phyloP scores from a whole-genome alignment of 2,113 vertebrate genomes.

The Thamnophis sirtalis region DNA sequence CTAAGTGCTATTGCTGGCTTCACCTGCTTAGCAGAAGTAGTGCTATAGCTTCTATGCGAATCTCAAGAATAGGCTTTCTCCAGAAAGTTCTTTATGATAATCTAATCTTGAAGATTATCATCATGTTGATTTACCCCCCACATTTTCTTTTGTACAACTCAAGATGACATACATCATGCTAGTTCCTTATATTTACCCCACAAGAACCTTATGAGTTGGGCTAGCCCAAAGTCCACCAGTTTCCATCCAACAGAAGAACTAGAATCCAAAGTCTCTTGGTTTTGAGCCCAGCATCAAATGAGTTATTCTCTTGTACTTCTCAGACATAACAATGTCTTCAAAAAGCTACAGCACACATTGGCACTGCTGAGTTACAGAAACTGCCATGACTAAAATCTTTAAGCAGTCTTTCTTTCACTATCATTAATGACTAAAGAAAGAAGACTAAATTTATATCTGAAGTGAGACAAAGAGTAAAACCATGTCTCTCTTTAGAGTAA shows the following conservation, averaged over 20 bases:
- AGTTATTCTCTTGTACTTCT: background rate
- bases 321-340: background rate
- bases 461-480: background rate
- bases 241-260: background rate
- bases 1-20: background rate
- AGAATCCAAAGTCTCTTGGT: background rate
- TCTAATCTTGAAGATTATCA: background rate
- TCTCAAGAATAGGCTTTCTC: background rate
- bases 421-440: background rate
- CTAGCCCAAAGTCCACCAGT: background rate
- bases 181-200: background rate
- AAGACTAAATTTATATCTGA: background rate
- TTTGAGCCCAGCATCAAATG: background rate
- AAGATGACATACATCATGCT: background rate
- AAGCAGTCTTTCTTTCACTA: background rate
- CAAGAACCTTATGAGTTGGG: background rate
- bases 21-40: background rate
- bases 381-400: background rate
- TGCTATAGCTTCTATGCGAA: background rate
- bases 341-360: background rate
- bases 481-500: background rate
- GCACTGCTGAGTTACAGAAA: background rate
- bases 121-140: background rate
- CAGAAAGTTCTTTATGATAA: background rate
- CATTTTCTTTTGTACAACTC: background rate